Evolutionary conservation across 1,140 invertebrate genomes (phyloP), one percentile per base, ranked within the genome.

Genomic region (Drosophila tani): DNA sequence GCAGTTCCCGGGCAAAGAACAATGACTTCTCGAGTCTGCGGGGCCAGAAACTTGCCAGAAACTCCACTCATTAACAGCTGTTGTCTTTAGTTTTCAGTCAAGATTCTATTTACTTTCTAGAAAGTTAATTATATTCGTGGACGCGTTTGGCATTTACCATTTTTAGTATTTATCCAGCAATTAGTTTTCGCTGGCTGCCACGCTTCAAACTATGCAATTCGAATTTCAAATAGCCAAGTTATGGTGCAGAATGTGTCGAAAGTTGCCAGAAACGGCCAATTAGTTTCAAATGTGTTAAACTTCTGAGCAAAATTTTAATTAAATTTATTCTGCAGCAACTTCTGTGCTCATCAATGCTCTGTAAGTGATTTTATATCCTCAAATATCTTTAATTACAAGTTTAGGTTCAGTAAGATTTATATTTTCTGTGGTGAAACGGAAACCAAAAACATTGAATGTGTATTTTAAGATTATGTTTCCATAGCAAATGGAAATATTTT

Each of bases 41-140:
- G 67, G 67, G 67, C 63, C 27, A 55, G 35, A 65, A 86, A 82
- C 60, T 80, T 74, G 56, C 66, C 75, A 35, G 60, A 87, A 88
- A 81, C 85, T 90, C 50, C 60, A 79, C 81, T 88, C 84, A 90
- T 85, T 90, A 88, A 70, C 81, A 88, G 78, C 81, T 88, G 84
- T 90, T 88, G 84, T 88, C 81, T 85, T 84, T 85, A 79, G 84
- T 69, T 90, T 83, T 69, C 45, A 60, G 75, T 59, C 43, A 68
- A 65, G 85, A 90, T 84, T 90, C 69, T 85, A 71, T 90, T 88
- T 84, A 81, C 85, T 88, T 79, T 79, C 63, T 32, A 60, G 78
- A 84, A 88, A 88, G 84, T 88, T 90, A 88, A 88, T 88, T 90
- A 88, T 88, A 75, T 84, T 81, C 62, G 81, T 55, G 62, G 27